phyloP scores from a whole-genome alignment of 2,797 vertebrate genomes.

The Chrysocyon brachyurus region DNA sequence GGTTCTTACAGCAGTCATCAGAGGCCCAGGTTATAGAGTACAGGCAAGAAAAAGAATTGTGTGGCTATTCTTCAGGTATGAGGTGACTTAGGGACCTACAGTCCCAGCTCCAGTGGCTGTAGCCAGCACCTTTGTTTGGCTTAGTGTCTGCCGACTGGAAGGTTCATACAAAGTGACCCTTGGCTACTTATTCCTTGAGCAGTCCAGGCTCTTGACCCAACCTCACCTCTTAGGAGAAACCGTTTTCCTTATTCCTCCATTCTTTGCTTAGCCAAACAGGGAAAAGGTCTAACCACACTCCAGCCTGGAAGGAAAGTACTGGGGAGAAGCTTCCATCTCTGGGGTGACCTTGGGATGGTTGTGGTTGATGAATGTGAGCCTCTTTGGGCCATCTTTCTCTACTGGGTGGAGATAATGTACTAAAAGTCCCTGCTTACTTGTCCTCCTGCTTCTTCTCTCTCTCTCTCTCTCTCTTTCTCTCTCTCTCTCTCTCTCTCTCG shows the following conservation, averaged over 20 bases:
- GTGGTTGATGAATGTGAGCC: neutral
- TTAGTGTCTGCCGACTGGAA: neutral
- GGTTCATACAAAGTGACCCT: neutral
- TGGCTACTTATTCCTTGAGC: neutral
- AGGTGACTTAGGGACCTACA: neutral
- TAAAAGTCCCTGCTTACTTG: slow-evolving; percentile 74
- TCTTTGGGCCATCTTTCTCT: slow-evolving; percentile 62
- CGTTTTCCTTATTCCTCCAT: neutral
- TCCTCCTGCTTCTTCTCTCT: slow-evolving; percentile 78
- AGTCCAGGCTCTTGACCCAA: neutral
- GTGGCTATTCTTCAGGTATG: neutral
- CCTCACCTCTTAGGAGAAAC: neutral
- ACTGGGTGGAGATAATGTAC: slow-evolving; percentile 60
- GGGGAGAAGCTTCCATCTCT: neutral
- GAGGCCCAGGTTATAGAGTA: neutral
- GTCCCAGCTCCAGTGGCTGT: neutral
- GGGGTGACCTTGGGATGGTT: neutral
- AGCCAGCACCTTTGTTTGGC: neutral
- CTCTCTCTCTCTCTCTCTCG: slow-evolving; percentile 72
- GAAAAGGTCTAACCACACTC: neutral
- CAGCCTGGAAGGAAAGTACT: neutral
- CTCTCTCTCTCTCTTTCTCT: slow-evolving; percentile 58
- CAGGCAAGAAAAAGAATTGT: neutral
- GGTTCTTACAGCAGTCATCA: neutral
- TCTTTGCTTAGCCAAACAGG: neutral